Conservation (phyloP, 2,113 vertebrate species). For the Galbula dea region DNA sequence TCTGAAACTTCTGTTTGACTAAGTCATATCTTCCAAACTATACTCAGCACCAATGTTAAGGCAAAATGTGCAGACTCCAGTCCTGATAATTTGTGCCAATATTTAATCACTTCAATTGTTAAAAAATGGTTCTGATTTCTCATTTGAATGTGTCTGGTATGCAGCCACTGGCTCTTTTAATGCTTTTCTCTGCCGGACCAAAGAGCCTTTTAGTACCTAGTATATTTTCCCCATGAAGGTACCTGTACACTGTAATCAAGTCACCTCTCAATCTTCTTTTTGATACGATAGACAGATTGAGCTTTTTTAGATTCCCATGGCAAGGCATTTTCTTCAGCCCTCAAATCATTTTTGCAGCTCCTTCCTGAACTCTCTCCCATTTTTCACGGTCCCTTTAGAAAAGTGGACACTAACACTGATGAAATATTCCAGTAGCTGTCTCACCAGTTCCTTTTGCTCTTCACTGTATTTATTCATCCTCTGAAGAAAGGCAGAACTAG, state of each 20-base stretch:
- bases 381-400: constrained; percentile 51
- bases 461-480: constrained; percentile 40
- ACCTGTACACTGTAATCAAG: constrained; percentile 48
- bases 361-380: constrained; percentile 25
- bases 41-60: background rate
- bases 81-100: background rate
- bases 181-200: background rate
- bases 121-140: background rate
- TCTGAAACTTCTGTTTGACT: background rate
- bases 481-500: constrained; percentile 46
- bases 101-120: background rate
- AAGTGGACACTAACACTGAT: constrained; percentile 44
- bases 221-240: constrained; percentile 41
- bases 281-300: constrained; percentile 44
- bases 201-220: background rate
- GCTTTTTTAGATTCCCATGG: constrained; percentile 12
- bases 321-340: constrained; percentile 30
- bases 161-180: background rate
- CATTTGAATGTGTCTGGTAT: background rate
- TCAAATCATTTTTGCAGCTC: constrained; percentile 36
- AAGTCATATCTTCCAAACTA: background rate
- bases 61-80: background rate
- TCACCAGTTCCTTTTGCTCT: constrained; percentile 42
- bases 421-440: constrained; percentile 53
- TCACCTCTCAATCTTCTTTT: constrained; percentile 43